Conservation (phyloP, 2,797 vertebrate species). For the Sebastes melanostomus region DNA sequence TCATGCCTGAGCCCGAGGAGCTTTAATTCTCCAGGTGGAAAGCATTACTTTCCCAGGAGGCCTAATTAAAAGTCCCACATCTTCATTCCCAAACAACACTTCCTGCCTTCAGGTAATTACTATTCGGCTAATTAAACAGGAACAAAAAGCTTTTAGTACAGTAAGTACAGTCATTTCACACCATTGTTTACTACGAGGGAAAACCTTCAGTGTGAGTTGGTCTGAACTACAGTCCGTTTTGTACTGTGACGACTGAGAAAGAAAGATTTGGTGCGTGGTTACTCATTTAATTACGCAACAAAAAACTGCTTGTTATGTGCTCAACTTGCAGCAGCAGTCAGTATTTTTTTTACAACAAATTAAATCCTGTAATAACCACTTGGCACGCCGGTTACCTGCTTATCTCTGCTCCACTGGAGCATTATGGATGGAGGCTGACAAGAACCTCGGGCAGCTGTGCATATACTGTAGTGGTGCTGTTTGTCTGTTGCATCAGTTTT, state of each 20-base stretch:
- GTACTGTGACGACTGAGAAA: background rate
- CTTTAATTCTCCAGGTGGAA: conserved; percentile 44
- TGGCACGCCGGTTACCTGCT: background rate
- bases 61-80: conserved; percentile 69
- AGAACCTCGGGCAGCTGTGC: background rate
- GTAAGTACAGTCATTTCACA: conserved; percentile 36
- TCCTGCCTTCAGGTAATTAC: conserved; percentile 58
- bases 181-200: background rate
- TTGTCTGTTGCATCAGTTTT: background rate
- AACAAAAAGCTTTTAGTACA: conserved; percentile 46
- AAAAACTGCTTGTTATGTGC: conserved; percentile 1
- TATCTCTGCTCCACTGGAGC: conserved; percentile 14
- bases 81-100: conserved; percentile 58
- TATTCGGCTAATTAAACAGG: conserved; percentile 56
- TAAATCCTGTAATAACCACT: conserved; percentile 20
- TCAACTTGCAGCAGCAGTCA: conserved; percentile 11
- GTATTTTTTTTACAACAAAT: conserved; percentile 11
- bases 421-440: background rate
- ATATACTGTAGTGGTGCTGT: background rate
- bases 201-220: background rate
- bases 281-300: conserved; percentile 1
- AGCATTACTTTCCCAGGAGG: conserved; percentile 54
- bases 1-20: conserved; percentile 22
- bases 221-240: conserved; percentile 4
- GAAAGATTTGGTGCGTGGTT: background rate